Conservation (phyloP, 2,888 invertebrate species). For the Eudasyphora cyanicolor region DNA sequence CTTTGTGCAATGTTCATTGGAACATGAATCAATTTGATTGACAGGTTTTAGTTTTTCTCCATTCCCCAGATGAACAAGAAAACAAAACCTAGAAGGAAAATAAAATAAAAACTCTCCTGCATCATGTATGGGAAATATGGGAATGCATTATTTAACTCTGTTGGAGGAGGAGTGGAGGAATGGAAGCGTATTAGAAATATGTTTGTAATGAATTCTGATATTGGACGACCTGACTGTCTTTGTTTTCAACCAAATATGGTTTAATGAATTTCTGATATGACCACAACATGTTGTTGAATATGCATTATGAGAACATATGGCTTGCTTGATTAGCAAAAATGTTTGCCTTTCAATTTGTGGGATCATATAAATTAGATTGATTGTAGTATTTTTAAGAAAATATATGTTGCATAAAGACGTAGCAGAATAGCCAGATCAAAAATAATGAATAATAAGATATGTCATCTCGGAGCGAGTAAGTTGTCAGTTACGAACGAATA, state of each 20-base stretch:
- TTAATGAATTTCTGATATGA: neutral
- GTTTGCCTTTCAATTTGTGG: too few species aligned
- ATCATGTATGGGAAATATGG: neutral
- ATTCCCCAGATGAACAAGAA: neutral
- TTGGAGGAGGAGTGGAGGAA: neutral
- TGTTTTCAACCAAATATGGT: neutral
- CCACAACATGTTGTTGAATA: too few species aligned
- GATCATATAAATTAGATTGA: too few species aligned
- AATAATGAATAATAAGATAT: too few species aligned
- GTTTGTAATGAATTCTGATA: slow-evolving; percentile 10
- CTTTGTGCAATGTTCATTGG: slow-evolving; percentile 21
- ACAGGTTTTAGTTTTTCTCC: slow-evolving; percentile 46
- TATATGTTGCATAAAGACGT: too few species aligned
- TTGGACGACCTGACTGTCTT: neutral
- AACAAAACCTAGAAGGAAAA: too few species aligned
- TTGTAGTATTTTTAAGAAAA: too few species aligned
- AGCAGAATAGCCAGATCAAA: too few species aligned
- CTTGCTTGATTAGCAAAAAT: too few species aligned
- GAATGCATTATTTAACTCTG: slow-evolving; percentile 1
- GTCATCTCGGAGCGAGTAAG: too few species aligned
- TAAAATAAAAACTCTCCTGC: neutral
- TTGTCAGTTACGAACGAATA: too few species aligned
- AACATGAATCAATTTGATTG: slow-evolving; percentile 62
- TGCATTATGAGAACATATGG: too few species aligned
- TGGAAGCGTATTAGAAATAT: neutral